Base-by-base conservation (phyloP, 2,888 invertebrate species). In the Antitype chi region DNA sequence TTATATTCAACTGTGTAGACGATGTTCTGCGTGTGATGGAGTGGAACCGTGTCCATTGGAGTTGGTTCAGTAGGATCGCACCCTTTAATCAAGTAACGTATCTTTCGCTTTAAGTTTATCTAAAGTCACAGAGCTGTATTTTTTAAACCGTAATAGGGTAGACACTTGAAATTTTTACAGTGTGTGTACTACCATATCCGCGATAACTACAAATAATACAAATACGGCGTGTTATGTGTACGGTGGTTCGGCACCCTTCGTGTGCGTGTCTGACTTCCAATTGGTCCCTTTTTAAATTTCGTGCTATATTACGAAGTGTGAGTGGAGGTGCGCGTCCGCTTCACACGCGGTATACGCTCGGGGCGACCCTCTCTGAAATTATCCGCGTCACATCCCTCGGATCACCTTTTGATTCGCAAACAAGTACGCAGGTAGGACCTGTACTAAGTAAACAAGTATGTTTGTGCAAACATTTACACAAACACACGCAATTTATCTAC, bases 391-490 rank as follows among this genome's bases (percentile, higher is more conserved):
- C 32, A 70, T 25, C 71, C 43, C 52, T 74, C 53, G 32, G n/a
- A 73, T 72, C 52, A 64, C 63, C 28, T 57, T 52, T 57, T 55
- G 55, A 72, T 62, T 55, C 55, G 73, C 74, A 74, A 64, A 43
- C 73, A 73, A 53, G 53, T 32, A 53, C 28, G 15, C 25, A 7
- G 64, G 23, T 11, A 13, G 28, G 53, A 1, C 43, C 28, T n/a
- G 8, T 23, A 57, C 55, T 47, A 32, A 32, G 74, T 60, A 25
- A 66, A 74, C 81, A 81, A n/a, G 25, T 52, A 66, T 32, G 20
- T 60, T 66, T 52, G n/a, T 53, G 47, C 47, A 38, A 81, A 80
- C 52, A 73, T 80, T 57, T n/a, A 57, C 32, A 43, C 73, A 64
- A 71, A 53, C 81, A 49, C n/a, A 52, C 25, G 23, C 47, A 25